Evolutionary conservation across 2,888 invertebrate genomes (phyloP).

Genomic region (Drosophila helvetica): DNA sequence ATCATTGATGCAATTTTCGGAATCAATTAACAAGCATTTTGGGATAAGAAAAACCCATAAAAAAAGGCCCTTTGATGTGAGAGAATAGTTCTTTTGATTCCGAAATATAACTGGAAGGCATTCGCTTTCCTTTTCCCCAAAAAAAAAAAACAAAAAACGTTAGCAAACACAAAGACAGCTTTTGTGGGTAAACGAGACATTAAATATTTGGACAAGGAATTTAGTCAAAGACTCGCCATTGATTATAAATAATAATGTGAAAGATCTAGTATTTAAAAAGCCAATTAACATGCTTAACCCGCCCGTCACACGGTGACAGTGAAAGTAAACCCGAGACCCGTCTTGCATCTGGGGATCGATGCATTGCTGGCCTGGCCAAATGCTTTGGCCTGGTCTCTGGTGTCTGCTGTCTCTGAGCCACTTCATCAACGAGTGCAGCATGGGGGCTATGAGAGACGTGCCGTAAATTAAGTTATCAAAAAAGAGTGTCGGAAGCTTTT

Average conservation of each 20-base stretch:
- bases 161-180: conserved; percentile 2
- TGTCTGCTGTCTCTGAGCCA: conserved; percentile 41
- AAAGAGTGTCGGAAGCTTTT: conserved; percentile 76
- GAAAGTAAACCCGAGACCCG: conserved; percentile 55
- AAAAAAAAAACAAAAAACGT: background rate
- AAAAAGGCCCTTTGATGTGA: conserved; percentile 1
- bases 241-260: conserved; percentile 15
- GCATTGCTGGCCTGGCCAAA: conserved; percentile 31
- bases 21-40: conserved; percentile 21
- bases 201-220: conserved; percentile 14
- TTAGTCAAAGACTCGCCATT: conserved; percentile 6
- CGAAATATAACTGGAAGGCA: conserved; percentile 5
- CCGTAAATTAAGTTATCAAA: conserved; percentile 77
- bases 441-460: conserved; percentile 49
- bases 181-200: conserved; percentile 17
- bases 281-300: conserved; percentile 57
- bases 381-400: background rate
- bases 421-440: conserved; percentile 59
- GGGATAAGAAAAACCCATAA: background rate
- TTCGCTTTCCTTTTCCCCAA: conserved; percentile 7
- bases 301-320: conserved; percentile 64
- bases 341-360: conserved; percentile 34
- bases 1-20: conserved; percentile 57
- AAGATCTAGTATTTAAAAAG: conserved; percentile 44
- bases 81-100: background rate